Base-by-base conservation (phyloP, 2,113 vertebrate genomes). In the Halcyon malimbica region DNA sequence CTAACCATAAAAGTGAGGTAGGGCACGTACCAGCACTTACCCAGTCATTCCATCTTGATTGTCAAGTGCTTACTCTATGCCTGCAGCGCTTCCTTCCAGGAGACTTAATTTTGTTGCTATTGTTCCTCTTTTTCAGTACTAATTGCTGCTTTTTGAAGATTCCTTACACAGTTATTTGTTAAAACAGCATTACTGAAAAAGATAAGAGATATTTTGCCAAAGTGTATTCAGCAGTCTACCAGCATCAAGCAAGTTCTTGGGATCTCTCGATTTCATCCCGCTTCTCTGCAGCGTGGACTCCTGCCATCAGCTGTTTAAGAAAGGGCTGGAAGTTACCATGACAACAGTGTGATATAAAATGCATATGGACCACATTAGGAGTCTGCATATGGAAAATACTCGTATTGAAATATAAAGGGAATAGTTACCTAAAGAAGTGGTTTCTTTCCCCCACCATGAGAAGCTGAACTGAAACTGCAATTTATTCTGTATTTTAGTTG, bases 371-470 rank as follows among this genome's bases (percentile, higher is more conserved):
- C 93, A 73, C 67, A 78, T 90, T 93, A 29, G 10, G 59, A 93
- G 92, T 85, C 83, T 87, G 79, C 93, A 96, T 79, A 93, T 41
- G 44, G 95, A 96, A 97, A 89, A 89, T 69, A 92, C 95, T 88
- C 0, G 0, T 79, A 51, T 70, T 82, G 74, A 35, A 56, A 67
- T 35, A 84, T 25, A 85, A 88, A 95, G 81, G 59, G 46, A 78
- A 86, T 41, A 87, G 53, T 70, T 67, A 74, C 44, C 39, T 67
- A 35, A 56, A 48, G 15, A 84, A 92, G 41, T 42, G 44, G 44
- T 17, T 87, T 75, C 82, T 33, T 54, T 26, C 33, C 79, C 42
- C 33, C 68, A 19, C 42, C 64, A 17, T 53, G 41, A 93, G 37
- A 60, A 73, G 51, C 17, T 51, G 42, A 76, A 33, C 20, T 54